Percentiles rank a stretch among this genome's conserved stretches.
Evolutionary conservation across 1,140 invertebrate species (phyloP).

Genomic region (Callitettix versicolor): DNA sequence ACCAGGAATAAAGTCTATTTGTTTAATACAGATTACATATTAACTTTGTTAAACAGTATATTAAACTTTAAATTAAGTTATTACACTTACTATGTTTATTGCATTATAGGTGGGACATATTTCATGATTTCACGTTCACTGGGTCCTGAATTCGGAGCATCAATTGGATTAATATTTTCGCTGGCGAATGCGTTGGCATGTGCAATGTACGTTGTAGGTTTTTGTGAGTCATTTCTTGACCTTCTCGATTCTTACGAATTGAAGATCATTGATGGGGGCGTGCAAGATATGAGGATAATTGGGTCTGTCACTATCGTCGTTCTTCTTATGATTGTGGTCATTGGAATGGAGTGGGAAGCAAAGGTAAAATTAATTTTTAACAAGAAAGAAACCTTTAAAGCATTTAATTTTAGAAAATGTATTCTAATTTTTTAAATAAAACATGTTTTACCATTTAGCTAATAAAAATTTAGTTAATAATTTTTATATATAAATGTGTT

Average conservation of each 20-base stretch:
- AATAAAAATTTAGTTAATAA: too few relatives aligned
- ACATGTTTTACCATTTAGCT: neutral
- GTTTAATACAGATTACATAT: too few relatives aligned
- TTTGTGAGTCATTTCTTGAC: constrained; percentile 80
- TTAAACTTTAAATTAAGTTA: too few relatives aligned
- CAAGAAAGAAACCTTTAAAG: neutral
- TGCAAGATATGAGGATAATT: constrained; percentile 47
- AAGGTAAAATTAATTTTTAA: constrained; percentile 40
- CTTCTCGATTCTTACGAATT: constrained; percentile 42
- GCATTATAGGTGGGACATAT: constrained; percentile 92
- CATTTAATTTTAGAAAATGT: neutral
- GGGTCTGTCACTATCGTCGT: constrained; percentile 67
- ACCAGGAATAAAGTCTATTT: too few relatives aligned
- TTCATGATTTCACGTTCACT: constrained; percentile 94
- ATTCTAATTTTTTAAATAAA: neutral
- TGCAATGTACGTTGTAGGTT: constrained; percentile 96
- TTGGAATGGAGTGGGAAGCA: constrained; percentile 86
- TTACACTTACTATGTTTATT: too few relatives aligned
- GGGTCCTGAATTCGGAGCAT: constrained; percentile 92
- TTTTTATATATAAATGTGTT: too few relatives aligned
- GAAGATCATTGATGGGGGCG: constrained; percentile 48
- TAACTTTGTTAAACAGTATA: too few relatives aligned
- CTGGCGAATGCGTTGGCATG: constrained; percentile 94
- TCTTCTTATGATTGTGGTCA: constrained; percentile 67
- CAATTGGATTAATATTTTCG: constrained; percentile 75